Percentiles rank a stretch among this genome's conserved stretches.
phyloP scores from a whole-genome alignment of 2,113 vertebrate species.

The Prochilodus magdalenae region DNA sequence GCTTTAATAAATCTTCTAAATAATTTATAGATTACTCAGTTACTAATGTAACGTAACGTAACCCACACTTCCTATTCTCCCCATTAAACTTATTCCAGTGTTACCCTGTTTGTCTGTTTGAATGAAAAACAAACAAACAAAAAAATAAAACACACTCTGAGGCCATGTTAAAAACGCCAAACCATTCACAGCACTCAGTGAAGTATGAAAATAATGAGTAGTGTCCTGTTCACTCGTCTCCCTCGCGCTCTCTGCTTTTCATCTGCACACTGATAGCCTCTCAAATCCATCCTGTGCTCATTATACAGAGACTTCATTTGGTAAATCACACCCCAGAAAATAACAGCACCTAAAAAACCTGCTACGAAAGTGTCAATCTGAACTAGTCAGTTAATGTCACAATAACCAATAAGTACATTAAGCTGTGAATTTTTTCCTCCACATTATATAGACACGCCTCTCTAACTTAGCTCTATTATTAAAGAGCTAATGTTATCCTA shows the following conservation, averaged over 20 bases:
- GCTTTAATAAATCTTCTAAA: no score
- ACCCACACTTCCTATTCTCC: slow-evolving; percentile 1
- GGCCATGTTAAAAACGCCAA: slow-evolving; percentile 54
- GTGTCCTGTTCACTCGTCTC: slow-evolving; percentile 49
- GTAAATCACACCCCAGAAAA: slow-evolving; percentile 1
- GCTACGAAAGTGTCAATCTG: neutral
- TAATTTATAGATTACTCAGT: no score
- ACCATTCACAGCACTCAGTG: slow-evolving; percentile 66
- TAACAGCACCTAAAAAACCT: neutral
- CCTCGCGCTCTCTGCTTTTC: neutral
- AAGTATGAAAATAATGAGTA: slow-evolving; percentile 80
- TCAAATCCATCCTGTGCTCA: neutral
- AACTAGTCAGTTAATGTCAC: neutral
- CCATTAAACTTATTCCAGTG: neutral
- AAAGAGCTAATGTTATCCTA: no score
- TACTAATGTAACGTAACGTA: no score
- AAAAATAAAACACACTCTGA: slow-evolving; percentile 32
- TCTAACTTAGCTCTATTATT: neutral
- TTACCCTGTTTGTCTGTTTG: slow-evolving; percentile 14
- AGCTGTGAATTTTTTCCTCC: no score
- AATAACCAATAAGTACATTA: neutral
- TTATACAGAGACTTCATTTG: neutral
- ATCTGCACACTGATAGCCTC: neutral
- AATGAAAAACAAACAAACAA: slow-evolving; percentile 16
- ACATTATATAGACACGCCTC: neutral